Base-by-base conservation (phyloP, 2,113 vertebrate genomes). In the Corapipo altera region DNA sequence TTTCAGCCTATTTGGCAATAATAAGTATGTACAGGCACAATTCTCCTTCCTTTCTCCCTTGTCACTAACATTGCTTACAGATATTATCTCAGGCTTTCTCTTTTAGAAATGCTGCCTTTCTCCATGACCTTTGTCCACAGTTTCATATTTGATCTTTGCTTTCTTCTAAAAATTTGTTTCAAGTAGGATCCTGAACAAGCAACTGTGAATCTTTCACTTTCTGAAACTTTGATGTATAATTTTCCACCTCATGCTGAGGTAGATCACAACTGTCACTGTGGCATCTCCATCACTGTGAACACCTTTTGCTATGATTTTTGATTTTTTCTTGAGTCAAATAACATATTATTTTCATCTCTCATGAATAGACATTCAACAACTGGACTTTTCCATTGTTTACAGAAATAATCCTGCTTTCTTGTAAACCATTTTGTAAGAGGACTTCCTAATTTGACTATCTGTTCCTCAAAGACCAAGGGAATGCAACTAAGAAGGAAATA, bases 401-500 rank as follows among this genome's bases (percentile, higher is more conserved):
- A 64, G 59, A 93, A 95, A 88, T 88, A 93, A 28, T 8, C 46
- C 37, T 64, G 64, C 71, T 95, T 96, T 91, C 90, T 90, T 92
- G 69, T 52, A 96, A 92, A 74, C 23, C 43, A 22, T 71, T 91
- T 93, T 86, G 83, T 77, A 74, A 95, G 67, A 71, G 18, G 20
- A 55, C 88, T 80, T 91, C 72, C 69, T 96, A 90, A 94, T 95
- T 77, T 91, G 72, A 49, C 82, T 94, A 4, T 72, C 92, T 91
- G 51, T 96, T 95, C 93, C 93, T 96, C 82, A 97, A 96, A 89
- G 93, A 78, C 73, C 65, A 52, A 92, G 88, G 33, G 72, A 96
- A 88, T 86, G n/a, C 35, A 88, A 24, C 48, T 75, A 72, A 92
- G 85, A 94, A 88, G 84, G 90, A 95, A 96, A 78, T 75, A 87